Evolutionary conservation across 2,797 vertebrate species (phyloP), one percentile per base, ranked within the genome.

Genomic region (Neoniphon sammara): DNA sequence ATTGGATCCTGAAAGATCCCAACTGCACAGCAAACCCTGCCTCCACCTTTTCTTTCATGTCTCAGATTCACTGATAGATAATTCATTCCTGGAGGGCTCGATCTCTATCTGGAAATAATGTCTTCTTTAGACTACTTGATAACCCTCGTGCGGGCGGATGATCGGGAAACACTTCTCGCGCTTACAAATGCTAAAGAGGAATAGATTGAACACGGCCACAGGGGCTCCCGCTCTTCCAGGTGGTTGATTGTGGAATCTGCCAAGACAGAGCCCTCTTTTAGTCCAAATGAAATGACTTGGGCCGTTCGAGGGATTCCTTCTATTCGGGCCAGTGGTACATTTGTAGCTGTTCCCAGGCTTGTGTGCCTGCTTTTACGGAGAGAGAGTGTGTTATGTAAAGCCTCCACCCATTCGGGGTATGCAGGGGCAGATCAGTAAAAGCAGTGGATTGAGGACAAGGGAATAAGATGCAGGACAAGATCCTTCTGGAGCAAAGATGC

Each of bases 361-460:
- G 34, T 47, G 36, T 52, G 52, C 75, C 56, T 72, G 39, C 70
- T 21, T 81, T 52, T 71, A 67, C 73, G 80, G 75, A 74, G 56
- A 47, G 73, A 68, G 69, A 75, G 70, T 23, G 57, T 63, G 83
- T 90, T 88, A 87, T 81, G 78, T 87, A 89, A 90, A 85, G 78
- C 77, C 85, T 89, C 73, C 85, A 76, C 83, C 88, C 85, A 68
- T 68, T 62, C 30, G 11, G 81, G 70, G 77, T 82, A 82, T 83
- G 77, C 36, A 47, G 66, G 75, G 71, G 57, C 70, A 73, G 69
- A 84, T 86, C 70, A 31, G 73, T 82, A 73, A 78, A 62, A 82
- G 81, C 57, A 47, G 69, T 56, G 50, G 75, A 83, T 78, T 75
- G 20, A 80, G 79, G 70, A 85, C 70, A 79, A 71, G 57, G 77